Conservation (phyloP, 1,140 invertebrate genomes). For the Drosophila prosaltans region DNA sequence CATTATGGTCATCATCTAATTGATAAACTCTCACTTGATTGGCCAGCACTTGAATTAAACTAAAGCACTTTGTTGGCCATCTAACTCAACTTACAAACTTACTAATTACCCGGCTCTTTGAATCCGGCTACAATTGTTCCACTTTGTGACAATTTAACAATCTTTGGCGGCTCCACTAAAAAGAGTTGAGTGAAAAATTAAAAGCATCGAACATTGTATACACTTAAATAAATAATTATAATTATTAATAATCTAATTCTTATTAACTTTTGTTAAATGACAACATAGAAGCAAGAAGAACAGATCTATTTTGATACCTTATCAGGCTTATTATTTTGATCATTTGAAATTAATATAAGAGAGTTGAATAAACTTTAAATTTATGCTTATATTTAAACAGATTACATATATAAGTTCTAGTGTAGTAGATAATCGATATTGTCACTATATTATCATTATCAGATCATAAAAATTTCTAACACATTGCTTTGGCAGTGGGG, state of each 20-base stretch:
- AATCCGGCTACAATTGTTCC: conserved; percentile 76
- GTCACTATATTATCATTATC: not conserved
- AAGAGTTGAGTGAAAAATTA: not conserved
- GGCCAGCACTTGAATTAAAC: conserved; percentile 45
- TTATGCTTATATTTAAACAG: too few species aligned
- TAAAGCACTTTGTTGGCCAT: conserved; percentile 34
- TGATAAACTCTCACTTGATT: conserved; percentile 79
- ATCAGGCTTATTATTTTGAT: too few species aligned
- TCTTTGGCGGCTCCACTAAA: conserved; percentile 34
- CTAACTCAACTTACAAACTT: conserved; percentile 13
- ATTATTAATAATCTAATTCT: too few species aligned
- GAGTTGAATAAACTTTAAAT: not conserved
- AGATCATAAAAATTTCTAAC: conserved; percentile 24
- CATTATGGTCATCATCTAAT: conserved; percentile 62
- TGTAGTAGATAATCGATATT: not conserved
- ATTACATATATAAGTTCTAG: too few species aligned
- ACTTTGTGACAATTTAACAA: conserved; percentile 59
- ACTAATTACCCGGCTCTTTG: conserved; percentile 38
- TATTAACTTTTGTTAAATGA: too few species aligned
- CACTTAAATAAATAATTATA: conserved; percentile 1
- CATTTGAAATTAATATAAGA: too few species aligned
- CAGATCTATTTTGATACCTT: too few species aligned
- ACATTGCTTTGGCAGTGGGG: conserved; percentile 2
- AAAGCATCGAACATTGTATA: not conserved
- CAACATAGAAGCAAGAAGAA: too few species aligned